phyloP scores from a whole-genome alignment of 2,888 invertebrate species.

The Asteroscopus sphinx region DNA sequence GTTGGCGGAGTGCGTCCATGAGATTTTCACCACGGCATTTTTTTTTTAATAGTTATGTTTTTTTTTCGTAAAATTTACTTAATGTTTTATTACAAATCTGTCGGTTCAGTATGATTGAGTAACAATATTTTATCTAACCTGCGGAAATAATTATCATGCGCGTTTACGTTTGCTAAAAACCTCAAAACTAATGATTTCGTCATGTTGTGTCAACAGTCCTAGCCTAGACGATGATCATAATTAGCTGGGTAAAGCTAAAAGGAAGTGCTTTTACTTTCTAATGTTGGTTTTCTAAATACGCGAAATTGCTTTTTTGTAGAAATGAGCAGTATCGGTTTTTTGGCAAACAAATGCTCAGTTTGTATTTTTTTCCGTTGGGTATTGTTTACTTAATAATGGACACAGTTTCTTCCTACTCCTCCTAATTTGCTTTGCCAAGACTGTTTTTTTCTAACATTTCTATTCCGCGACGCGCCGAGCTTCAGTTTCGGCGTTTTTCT shows the following conservation, averaged over 20 bases:
- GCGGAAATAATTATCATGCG: constrained; percentile 64
- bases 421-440: too few species aligned
- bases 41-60: not conserved
- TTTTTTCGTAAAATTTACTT: constrained; percentile 19
- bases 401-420: too few species aligned
- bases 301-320: not conserved
- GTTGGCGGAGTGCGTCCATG: too few species aligned
- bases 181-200: constrained; percentile 55
- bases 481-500: too few species aligned
- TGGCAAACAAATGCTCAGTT: too few species aligned
- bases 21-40: not conserved
- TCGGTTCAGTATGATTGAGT: constrained; percentile 47
- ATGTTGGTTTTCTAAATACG: constrained; percentile 17
- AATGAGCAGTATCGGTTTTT: not conserved
- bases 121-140: constrained; percentile 61
- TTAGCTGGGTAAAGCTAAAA: constrained; percentile 22
- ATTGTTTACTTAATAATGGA: too few species aligned
- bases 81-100: constrained; percentile 23
- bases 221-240: constrained; percentile 11
- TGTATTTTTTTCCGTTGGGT: too few species aligned
- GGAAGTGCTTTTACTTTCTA: constrained; percentile 37
- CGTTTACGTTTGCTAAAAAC: constrained; percentile 61
- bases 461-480: too few species aligned
- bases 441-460: too few species aligned
- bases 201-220: constrained; percentile 37